Base-by-base conservation (phyloP, 2,797 vertebrate genomes). In the Parambassis ranga region DNA sequence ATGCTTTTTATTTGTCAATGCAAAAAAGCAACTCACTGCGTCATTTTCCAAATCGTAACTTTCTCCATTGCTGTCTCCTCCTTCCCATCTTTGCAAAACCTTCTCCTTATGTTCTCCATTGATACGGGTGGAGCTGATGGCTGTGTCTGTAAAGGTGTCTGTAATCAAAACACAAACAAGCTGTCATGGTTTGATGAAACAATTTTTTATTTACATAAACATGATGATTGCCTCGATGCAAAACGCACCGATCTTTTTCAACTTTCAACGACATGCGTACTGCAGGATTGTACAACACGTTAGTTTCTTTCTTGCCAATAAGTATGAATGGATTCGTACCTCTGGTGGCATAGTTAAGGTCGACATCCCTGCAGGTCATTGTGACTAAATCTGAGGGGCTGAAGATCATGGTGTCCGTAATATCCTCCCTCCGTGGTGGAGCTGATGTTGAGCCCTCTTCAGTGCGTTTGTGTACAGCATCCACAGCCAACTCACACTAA, bases 41-140 rank as follows among this genome's bases (percentile, higher is more conserved):
- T 97, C 96, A 5, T 92, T 93, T 2, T 97, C 95, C 13, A 97
- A 90, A 61, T 96, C 95, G 7, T 91, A 96, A 87, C 94, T 95
- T 30, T 97, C 96, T 16, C 94, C 94, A 6, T 96, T 96, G 87
- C 91, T 92, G 73, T 97, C 95, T 15, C 95, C 95, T 22, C 94
- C 95, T 27, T 97, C 95, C 96, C 96, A 97, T 83, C 94, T 92
- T 85, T 97, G 94, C 24, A 97, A 87, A 47, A 96, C 92, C 81
- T 96, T 96, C 80, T 97, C 96, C 60, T 95, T 95, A 82, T 97
- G 95, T 43, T 97, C 95, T 19, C 95, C 95, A 2, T 97, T 97
- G 71, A 97, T 90, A 13, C 94, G 94, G 0, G 79, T 92, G 53
- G 93, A 92, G 65, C 91, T 93, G 63, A 96, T 96, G 46, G 94